These are phyloP conservation scores for Hyperoodon ampullatus DNA, from an alignment of 2,113 vertebrate genomes.

Conservation along the genomic window DNA sequence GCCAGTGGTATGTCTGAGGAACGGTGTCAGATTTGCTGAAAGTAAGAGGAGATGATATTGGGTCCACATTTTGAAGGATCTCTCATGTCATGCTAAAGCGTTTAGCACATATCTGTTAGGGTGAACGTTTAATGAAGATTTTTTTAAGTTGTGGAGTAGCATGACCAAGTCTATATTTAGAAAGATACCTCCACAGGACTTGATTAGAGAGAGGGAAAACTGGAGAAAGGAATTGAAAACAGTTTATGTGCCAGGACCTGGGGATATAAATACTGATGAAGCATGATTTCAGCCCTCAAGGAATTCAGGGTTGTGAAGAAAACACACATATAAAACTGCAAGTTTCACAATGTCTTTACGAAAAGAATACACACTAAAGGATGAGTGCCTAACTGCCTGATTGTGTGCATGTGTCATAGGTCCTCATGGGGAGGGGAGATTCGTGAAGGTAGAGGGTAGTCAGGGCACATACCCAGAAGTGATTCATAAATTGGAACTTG, in stretches of 20 bases:
- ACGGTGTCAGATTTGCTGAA: background rate
- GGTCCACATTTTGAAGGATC: background rate
- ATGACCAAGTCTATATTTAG: background rate
- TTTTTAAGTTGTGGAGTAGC: background rate
- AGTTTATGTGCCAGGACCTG: background rate
- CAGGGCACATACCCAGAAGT: background rate
- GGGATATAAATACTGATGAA: background rate
- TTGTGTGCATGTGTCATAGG: background rate
- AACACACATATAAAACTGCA: background rate
- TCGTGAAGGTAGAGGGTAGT: accelerated
- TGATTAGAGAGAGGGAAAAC: background rate
- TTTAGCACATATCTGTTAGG: background rate
- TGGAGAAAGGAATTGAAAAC: background rate
- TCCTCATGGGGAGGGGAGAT: accelerated
- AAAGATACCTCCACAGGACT: background rate
- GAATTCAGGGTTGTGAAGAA: background rate
- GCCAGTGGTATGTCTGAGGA: background rate
- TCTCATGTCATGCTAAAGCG: background rate
- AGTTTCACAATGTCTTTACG: background rate
- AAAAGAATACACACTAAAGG: background rate
- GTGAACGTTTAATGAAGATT: background rate
- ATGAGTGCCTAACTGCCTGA: background rate
- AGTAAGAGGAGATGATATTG: background rate
- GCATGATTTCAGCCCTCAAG: background rate
- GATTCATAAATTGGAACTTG: background rate